A percentile compares a stretch with the other conserved stretches of the same genome.
These are phyloP conservation scores for Pentalonia nigronervosa DNA, from an alignment of 1,140 invertebrate species.

Conservation along the genomic window DNA sequence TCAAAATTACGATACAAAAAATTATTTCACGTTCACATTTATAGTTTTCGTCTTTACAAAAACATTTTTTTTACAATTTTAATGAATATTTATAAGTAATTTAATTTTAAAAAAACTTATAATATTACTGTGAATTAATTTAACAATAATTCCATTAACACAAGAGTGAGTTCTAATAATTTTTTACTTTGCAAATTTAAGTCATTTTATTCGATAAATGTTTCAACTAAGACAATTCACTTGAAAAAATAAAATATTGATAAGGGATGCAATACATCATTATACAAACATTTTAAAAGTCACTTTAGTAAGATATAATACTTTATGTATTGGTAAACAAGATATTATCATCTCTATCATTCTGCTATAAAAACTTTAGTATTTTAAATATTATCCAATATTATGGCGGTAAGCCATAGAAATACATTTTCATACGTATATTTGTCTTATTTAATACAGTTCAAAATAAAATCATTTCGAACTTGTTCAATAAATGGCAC, in stretches of 20 bases:
- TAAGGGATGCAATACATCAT: neutral
- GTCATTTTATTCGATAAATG: neutral
- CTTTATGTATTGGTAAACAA: neutral
- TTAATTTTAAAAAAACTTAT: neutral
- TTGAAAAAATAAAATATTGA: neutral
- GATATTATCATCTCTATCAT: neutral
- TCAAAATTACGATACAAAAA: neutral
- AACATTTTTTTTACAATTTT: neutral
- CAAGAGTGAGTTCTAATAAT: neutral
- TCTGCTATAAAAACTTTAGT: neutral
- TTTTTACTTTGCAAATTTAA: neutral
- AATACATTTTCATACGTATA: neutral
- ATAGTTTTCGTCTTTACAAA: neutral
- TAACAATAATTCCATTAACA: neutral
- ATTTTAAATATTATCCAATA: conserved; percentile 13
- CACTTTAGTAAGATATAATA: neutral
- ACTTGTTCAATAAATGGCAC: neutral
- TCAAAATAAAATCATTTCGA: neutral
- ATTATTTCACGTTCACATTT: neutral
- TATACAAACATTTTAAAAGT: conserved; percentile 22
- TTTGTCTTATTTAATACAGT: neutral
- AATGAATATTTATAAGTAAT: neutral
- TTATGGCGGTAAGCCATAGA: neutral
- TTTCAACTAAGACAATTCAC: neutral
- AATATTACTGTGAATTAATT: neutral